Base-by-base conservation (phyloP, 2,797 vertebrate species). In the Triplophysa bombifrons region DNA sequence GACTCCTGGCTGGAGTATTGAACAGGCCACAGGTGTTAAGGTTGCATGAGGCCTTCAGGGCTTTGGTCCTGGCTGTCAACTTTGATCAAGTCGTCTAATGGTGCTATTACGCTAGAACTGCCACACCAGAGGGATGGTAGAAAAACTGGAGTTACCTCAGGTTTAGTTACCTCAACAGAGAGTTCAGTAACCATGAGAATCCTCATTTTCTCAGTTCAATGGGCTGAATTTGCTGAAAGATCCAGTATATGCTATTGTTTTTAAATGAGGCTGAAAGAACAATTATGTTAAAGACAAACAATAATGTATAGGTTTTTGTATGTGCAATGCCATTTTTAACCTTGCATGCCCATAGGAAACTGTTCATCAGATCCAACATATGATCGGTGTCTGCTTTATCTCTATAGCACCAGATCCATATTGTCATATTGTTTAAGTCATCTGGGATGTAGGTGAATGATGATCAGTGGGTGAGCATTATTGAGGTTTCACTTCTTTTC, bases 21-120 rank as follows among this genome's bases (percentile, higher is more conserved):
- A 75, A 68, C 74, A 64, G 72, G 67, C 68, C 78, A 72, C 82
- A 81, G 82, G 75, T 78, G 76, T 65, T 65, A 55, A 72, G 68
- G 76, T 72, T 72, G 34, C 69, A 79, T 30, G 63, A 77, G 69
- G 76, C 27, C 80, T 72, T 22, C 46, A 30, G 74, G 74, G 68
- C 55, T 73, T 48, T 8, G 50, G 58, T 34, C 71, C 46, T 72
- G 69, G 12, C 67, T 73, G 76, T 81, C 84, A 85, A 61, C 17
- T 78, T 69, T 3, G 55, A 79, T 85, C 71, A 83, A 53, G 11
- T 55, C 55, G 63, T 74, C 58, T 30, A 58, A 30, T 48, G 1
- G 50, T 69, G 67, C n/a, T 70, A 25, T 66, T 22, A 74, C 46
- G 78, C 60, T 51, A 64, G 38, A 58, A n/a, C 50, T 20, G 7